Conservation (phyloP, 2,888 invertebrate species). For the Cantharis flavilabris region DNA sequence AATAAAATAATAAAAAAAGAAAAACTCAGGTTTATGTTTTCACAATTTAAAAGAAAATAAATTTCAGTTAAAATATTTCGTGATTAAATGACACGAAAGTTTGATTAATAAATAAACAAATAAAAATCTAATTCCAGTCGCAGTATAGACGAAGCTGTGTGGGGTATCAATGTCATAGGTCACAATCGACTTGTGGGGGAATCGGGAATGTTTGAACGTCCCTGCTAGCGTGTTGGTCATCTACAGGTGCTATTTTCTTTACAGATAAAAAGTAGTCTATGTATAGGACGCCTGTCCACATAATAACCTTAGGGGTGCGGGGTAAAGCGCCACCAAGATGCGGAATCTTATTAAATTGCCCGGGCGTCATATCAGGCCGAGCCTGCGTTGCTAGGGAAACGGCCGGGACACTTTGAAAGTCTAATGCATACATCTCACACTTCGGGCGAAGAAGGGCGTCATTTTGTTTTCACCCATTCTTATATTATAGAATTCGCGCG, state of each 20-base stretch:
- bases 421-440: constrained; percentile 59
- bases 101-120: background rate
- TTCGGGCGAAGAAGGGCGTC: constrained; percentile 49
- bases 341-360: constrained; percentile 60
- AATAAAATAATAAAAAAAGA: background rate
- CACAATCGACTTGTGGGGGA: constrained; percentile 10
- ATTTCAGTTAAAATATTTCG: background rate
- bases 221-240: constrained; percentile 46
- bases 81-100: background rate
- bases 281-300: constrained; percentile 54
- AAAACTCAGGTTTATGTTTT: background rate
- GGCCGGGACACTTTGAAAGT: constrained; percentile 64
- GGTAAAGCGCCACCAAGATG: constrained; percentile 51
- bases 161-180: constrained; percentile 4
- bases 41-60: background rate
- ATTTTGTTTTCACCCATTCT: constrained; percentile 56
- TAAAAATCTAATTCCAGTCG: background rate
- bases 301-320: constrained; percentile 33
- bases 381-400: constrained; percentile 71
- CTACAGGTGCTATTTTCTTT: constrained; percentile 28
- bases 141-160: background rate
- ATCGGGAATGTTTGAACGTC: constrained; percentile 39
- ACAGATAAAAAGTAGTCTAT: constrained; percentile 47
- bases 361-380: constrained; percentile 69
- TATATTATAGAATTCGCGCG: constrained; percentile 46